phyloP scores from a whole-genome alignment of 2,113 vertebrate genomes.

The Chitala chitala region DNA sequence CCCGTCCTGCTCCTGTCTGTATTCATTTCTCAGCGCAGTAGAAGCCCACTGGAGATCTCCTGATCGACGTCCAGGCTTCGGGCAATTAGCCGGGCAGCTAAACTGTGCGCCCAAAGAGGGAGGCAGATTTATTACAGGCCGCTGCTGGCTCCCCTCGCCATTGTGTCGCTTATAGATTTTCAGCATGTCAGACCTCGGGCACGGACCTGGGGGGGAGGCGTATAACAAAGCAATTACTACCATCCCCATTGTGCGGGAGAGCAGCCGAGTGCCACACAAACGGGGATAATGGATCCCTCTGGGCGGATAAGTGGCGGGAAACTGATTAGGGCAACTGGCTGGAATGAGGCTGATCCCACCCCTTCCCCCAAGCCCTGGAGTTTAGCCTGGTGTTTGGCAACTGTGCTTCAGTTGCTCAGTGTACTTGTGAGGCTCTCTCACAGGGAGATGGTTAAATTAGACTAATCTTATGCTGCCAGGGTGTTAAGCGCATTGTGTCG shows the following conservation, averaged over 20 bases:
- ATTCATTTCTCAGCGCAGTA: neutral
- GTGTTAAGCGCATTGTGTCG: too few species aligned
- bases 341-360: neutral
- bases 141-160: neutral
- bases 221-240: conserved; percentile 65
- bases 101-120: neutral
- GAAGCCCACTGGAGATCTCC: too few species aligned
- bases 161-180: conserved; percentile 65
- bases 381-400: neutral
- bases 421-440: too few species aligned
- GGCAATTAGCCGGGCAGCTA: neutral
- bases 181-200: conserved; percentile 35
- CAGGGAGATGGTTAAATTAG: too few species aligned
- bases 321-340: neutral
- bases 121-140: conserved; percentile 11
- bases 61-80: neutral
- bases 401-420: neutral
- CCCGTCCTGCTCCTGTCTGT: neutral
- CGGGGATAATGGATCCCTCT: conserved; percentile 8
- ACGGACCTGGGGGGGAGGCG: conserved; percentile 19
- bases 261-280: conserved; percentile 27
- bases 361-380: too few species aligned
- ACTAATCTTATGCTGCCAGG: too few species aligned
- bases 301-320: neutral
- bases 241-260: conserved; percentile 51